Base-by-base conservation (phyloP, 2,888 invertebrate species). In the Tachina fera region DNA sequence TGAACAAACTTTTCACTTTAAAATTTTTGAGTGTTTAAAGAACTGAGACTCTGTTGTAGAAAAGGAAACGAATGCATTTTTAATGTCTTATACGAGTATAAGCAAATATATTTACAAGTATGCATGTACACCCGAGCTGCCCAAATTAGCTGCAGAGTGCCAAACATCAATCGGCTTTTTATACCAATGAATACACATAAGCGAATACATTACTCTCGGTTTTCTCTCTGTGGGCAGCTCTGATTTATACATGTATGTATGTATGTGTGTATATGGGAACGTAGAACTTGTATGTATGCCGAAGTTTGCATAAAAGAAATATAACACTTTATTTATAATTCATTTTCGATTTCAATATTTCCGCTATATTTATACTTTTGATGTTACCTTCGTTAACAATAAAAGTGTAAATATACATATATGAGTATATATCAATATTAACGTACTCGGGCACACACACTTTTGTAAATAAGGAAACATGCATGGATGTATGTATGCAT, bases 281-380 rank as follows among this genome's bases (percentile, higher is more conserved):
- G 39, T 53, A 41, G 68, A 60, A 72, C 22, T 10, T 10, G 0
- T 16, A 61, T 19, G 61, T 43, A 16, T 14, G n/a, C 0, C 2
- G 9, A 43, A 39, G 47, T 67, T 43, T 77, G 58, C 16, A 49
- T 47, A 22, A 13, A 82, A 85, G 87, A 86, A 87, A 90, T 91
- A 90, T 90, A 91, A 90, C 89, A 90, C 89, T 90, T 91, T 91
- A 91, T 91, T 91, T 90, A 91, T 91, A 91, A 91, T 91, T 91
- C 90, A 91, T 91, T 91, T 91, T 91, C 90, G 91, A 91, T 90
- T 91, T 89, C 90, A 89, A 81, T 81, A 76, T 82, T 84, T 81
- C 75, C 79, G 74, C 80, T 76, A 61, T 84, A 41, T 80, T 80
- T 74, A 53, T 74, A 68, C 22, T 51, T 74, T 51, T 74, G 74